Conservation (phyloP, 1,140 invertebrate species). For the Nomia melanderi region DNA sequence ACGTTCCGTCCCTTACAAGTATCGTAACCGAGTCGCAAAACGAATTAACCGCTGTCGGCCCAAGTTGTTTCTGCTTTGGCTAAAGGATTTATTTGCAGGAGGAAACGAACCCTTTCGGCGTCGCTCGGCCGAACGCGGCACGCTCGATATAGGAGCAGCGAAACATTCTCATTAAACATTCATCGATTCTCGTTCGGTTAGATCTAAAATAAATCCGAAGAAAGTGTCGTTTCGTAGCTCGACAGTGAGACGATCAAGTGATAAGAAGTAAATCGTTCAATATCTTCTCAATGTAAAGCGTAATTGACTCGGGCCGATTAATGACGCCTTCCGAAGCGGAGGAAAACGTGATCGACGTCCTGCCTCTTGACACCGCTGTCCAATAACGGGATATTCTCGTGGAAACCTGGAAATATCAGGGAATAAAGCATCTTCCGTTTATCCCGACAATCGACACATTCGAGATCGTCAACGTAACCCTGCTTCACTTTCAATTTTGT, state of each 20-base stretch:
- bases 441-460: too few relatives aligned
- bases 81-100: conserved; percentile 29
- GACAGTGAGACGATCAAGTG: conserved; percentile 19
- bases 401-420: conserved; percentile 68
- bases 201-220: neutral
- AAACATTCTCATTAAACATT: neutral
- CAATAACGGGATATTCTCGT: conserved; percentile 72
- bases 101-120: neutral
- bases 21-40: conserved; percentile 1
- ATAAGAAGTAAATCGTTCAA: conserved; percentile 37
- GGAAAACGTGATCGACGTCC: conserved; percentile 90
- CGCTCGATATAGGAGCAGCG: neutral
- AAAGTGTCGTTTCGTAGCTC: neutral
- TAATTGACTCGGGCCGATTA: conserved; percentile 66
- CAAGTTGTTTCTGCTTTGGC: neutral
- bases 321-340: conserved; percentile 88
- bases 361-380: conserved; percentile 87
- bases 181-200: neutral
- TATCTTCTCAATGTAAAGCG: conserved; percentile 35
- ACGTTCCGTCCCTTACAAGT: neutral
- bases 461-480: too few relatives aligned
- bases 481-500: too few relatives aligned
- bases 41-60: neutral
- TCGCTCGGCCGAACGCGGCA: neutral
- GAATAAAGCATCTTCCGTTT: too few relatives aligned